Evolutionary conservation across 2,113 vertebrate species (phyloP).

Genomic region (Larimichthys crocea): DNA sequence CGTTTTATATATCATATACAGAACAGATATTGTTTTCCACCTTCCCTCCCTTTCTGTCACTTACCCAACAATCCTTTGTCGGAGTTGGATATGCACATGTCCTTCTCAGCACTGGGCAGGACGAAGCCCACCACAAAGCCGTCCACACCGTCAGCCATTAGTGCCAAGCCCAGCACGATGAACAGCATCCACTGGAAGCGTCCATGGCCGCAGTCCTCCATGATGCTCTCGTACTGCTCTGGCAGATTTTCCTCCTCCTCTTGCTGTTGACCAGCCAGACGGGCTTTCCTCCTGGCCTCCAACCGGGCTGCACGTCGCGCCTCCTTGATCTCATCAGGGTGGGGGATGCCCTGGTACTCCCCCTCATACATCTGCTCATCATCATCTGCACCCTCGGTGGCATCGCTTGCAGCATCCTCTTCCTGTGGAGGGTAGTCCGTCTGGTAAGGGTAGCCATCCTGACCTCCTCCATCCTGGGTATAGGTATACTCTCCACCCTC

Average conservation of each 20-base stretch:
- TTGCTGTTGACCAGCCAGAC: conserved; percentile 81
- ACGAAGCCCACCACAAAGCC: conserved; percentile 97
- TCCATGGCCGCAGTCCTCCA: conserved; percentile 96
- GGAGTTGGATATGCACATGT: conserved; percentile 97
- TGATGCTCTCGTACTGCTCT: conserved; percentile 96
- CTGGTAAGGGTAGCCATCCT: conserved; percentile 86
- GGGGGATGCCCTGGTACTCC: conserved; percentile 97
- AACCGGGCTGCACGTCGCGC: conserved; percentile 88
- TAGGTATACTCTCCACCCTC: conserved; percentile 83
- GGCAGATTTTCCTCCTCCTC: conserved; percentile 91
- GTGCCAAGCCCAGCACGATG: conserved; percentile 92
- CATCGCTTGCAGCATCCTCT: conserved; percentile 94
- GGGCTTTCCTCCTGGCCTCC: conserved; percentile 91
- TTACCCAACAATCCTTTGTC: conserved; percentile 98
- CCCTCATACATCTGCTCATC: conserved; percentile 97
- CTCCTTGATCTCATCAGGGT: conserved; percentile 92
- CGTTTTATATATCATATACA: too few relatives aligned
- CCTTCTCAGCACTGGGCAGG: conserved; percentile 96
- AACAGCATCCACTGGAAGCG: conserved; percentile 99
- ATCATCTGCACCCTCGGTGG: conserved; percentile 95
- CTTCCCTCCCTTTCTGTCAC: conserved; percentile 58
- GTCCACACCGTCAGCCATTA: conserved; percentile 98
- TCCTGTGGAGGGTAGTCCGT: conserved; percentile 83
- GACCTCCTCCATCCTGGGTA: conserved; percentile 83
- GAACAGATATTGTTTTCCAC: not conserved